Percentiles rank a stretch among this genome's conserved stretches.
These are phyloP conservation scores for Euura lappo DNA, from an alignment of 1,140 invertebrate genomes.

Conservation along the genomic window DNA sequence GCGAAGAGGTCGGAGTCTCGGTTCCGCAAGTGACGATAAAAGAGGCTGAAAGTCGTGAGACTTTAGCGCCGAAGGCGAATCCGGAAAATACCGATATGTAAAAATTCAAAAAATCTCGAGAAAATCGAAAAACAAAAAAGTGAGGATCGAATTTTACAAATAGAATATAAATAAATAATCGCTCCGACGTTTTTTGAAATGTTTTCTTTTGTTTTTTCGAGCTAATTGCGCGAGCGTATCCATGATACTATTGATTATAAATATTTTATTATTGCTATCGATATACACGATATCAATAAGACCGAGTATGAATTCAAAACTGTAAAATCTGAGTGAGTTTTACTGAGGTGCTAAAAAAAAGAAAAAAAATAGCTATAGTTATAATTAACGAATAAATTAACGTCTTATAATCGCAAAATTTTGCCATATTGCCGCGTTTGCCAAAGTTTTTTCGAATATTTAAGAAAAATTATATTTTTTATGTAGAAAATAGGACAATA, in stretches of 20 bases:
- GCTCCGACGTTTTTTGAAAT: too few relatives aligned
- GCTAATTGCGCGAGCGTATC: too few relatives aligned
- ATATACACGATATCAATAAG: neutral
- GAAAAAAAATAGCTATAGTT: too few relatives aligned
- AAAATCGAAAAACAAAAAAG: slow-evolving; percentile 4
- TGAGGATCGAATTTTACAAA: neutral
- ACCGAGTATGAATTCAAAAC: too few relatives aligned
- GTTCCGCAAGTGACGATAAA: slow-evolving; percentile 42
- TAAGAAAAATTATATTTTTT: neutral
- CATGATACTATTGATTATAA: too few relatives aligned
- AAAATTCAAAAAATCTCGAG: neutral
- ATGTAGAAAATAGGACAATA: neutral
- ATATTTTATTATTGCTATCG: too few relatives aligned
- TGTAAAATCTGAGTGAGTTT: too few relatives aligned
- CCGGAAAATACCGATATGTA: slow-evolving; percentile 47
- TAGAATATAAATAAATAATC: too few relatives aligned
- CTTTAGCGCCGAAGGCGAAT: slow-evolving; percentile 48
- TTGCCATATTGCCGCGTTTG: neutral
- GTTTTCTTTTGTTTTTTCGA: too few relatives aligned
- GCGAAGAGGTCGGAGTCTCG: slow-evolving; percentile 43
- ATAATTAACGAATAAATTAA: too few relatives aligned
- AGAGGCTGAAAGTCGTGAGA: slow-evolving; percentile 33
- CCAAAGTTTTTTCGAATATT: neutral
- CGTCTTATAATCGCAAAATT: too few relatives aligned
- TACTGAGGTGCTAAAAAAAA: too few relatives aligned